Conservation (phyloP, 2,797 vertebrate genomes). For the Lithobates sylvaticus region DNA sequence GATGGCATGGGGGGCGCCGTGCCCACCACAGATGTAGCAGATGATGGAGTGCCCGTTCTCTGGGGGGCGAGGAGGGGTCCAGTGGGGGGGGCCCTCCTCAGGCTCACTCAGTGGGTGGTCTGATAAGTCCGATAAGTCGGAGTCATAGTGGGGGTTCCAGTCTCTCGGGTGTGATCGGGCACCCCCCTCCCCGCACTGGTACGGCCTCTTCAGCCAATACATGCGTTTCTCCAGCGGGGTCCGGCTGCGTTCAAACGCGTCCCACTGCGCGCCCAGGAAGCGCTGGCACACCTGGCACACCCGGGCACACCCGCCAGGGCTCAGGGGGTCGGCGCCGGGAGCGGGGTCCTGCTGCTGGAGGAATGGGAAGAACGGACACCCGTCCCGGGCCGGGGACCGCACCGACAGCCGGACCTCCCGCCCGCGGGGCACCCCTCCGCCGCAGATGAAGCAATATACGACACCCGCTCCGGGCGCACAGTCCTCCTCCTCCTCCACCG, state of each 20-base stretch:
- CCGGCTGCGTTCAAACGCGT: constrained; percentile 92
- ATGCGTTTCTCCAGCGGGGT: constrained; percentile 95
- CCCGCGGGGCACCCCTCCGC: constrained; percentile 88
- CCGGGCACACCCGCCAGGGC: constrained; percentile 85
- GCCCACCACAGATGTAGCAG: constrained; percentile 89
- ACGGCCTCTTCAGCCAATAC: constrained; percentile 95
- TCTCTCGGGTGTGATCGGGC: constrained; percentile 68
- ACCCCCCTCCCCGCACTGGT: constrained; percentile 88
- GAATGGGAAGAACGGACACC: constrained; percentile 90
- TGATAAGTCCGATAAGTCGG: constrained; percentile 89
- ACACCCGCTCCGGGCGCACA: constrained; percentile 74
- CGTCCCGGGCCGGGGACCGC: constrained; percentile 75
- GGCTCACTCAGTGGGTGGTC: constrained; percentile 87
- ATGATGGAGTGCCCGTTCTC: constrained; percentile 77
- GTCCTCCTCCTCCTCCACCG: constrained; percentile 69
- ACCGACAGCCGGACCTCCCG: constrained; percentile 86
- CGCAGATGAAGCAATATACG: constrained; percentile 92
- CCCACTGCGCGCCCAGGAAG: constrained; percentile 95
- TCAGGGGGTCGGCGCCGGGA: constrained; percentile 87
- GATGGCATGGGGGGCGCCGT: constrained; percentile 76
- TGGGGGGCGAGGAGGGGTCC: constrained; percentile 38
- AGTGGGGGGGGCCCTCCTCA: constrained; percentile 73
- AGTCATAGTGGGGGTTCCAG: constrained; percentile 81
- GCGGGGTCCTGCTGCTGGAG: constrained; percentile 94
- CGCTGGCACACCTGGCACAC: constrained; percentile 95